These are phyloP conservation scores for Celastrina argiolus DNA, from an alignment of 2,888 invertebrate genomes.

Conservation along the genomic window DNA sequence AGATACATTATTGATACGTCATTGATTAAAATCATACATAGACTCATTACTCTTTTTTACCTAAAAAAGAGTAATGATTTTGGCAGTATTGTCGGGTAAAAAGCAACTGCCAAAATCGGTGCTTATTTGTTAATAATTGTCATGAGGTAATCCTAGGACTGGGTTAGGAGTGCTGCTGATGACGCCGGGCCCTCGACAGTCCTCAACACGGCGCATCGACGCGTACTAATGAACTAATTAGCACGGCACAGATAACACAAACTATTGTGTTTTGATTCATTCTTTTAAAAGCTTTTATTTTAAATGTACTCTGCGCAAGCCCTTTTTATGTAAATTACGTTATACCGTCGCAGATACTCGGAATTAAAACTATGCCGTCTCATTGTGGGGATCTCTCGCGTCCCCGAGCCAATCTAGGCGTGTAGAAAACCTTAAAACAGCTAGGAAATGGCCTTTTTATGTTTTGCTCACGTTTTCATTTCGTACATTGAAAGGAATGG, in stretches of 20 bases:
- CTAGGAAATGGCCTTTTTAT: conserved; percentile 3
- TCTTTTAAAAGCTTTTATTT: conserved; percentile 12
- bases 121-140: too few relatives aligned
- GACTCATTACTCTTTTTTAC: too few relatives aligned
- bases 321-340: conserved; percentile 4
- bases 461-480: conserved; percentile 2
- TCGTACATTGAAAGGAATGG: not conserved
- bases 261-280: conserved; percentile 13
- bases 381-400: conserved; percentile 8
- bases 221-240: conserved; percentile 21
- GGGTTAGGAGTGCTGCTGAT: not conserved
- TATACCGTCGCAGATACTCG: not conserved
- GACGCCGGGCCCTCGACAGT: too few relatives aligned
- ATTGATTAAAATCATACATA: too few relatives aligned
- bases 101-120: too few relatives aligned
- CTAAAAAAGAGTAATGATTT: too few relatives aligned
- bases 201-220: not conserved
- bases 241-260: conserved; percentile 12
- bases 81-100: too few relatives aligned
- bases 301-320: not conserved
- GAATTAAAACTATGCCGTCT: conserved; percentile 10
- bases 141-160: not conserved
- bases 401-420: conserved; percentile 5
- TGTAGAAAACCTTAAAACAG: conserved; percentile 1
- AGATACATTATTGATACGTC: too few relatives aligned